These are phyloP conservation scores for Riptortus pedestris DNA, from an alignment of 1,140 invertebrate species.

Conservation along the genomic window DNA sequence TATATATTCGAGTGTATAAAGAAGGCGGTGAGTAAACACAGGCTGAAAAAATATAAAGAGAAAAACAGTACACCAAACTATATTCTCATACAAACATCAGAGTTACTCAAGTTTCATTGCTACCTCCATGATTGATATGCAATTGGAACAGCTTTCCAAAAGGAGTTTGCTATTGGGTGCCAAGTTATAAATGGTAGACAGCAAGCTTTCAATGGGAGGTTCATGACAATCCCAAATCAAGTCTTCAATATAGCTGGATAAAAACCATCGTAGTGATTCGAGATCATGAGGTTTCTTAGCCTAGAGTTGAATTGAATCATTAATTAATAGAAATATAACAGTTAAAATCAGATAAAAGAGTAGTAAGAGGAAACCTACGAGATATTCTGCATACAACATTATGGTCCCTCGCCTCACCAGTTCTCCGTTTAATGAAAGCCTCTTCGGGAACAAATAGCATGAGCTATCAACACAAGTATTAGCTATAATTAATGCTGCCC, in stretches of 20 bases:
- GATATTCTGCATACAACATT: conserved; percentile 59
- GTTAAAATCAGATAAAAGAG: too few relatives aligned
- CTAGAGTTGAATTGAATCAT: too few relatives aligned
- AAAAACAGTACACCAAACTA: conserved; percentile 13
- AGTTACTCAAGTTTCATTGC: neutral
- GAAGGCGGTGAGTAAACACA: conserved; percentile 44
- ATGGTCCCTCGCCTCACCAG: conserved; percentile 38
- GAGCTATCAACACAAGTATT: too few relatives aligned
- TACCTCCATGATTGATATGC: conserved; percentile 12
- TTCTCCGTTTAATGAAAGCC: conserved; percentile 24
- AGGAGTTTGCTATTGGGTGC: conserved; percentile 18
- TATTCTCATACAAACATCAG: conserved; percentile 11
- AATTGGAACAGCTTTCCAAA: conserved; percentile 12
- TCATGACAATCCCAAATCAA: conserved; percentile 41
- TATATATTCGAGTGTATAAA: conserved; percentile 53
- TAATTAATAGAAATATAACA: too few relatives aligned
- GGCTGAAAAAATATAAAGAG: conserved; percentile 35
- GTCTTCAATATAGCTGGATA: conserved; percentile 45
- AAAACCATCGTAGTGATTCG: conserved; percentile 46
- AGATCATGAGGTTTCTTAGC: conserved; percentile 46
- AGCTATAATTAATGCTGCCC: too few relatives aligned
- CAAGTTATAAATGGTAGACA: conserved; percentile 16
- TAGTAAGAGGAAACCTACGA: conserved; percentile 43
- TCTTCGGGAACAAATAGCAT: too few relatives aligned
- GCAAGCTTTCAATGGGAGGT: conserved; percentile 30